Evolutionary conservation across 2,888 invertebrate species (phyloP).

Genomic region (Eupithecia subumbrata): DNA sequence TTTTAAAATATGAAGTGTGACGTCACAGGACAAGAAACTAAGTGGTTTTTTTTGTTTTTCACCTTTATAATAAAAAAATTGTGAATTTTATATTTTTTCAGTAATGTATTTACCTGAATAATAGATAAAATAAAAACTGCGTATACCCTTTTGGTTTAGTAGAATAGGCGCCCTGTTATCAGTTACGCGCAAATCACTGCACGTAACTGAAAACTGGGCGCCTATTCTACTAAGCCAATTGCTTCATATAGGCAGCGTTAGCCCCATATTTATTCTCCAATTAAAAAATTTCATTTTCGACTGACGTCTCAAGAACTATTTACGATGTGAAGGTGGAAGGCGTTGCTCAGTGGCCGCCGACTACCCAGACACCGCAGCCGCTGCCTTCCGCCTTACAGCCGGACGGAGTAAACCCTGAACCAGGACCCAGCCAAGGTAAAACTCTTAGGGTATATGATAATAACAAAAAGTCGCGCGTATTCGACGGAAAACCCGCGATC

Average conservation of each 20-base stretch:
- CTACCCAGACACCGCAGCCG: slow-evolving; percentile 28
- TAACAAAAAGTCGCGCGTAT: neutral
- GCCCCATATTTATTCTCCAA: neutral
- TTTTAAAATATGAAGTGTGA: no score
- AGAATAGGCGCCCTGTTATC: neutral
- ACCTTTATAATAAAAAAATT: no score
- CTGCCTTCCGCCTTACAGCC: slow-evolving; percentile 43
- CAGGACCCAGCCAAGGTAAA: slow-evolving; percentile 41
- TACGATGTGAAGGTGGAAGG: slow-evolving; percentile 1
- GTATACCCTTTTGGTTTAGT: neutral
- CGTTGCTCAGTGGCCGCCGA: neutral
- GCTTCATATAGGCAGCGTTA: neutral
- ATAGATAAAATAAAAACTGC: no score
- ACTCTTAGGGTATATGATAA: neutral
- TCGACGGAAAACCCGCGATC: neutral
- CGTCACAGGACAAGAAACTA: no score
- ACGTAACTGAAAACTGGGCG: no score
- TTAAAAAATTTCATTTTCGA: neutral
- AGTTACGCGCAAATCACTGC: no score
- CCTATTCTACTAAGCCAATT: no score
- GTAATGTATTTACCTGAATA: no score
- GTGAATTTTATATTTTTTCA: no score
- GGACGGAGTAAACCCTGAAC: slow-evolving; percentile 50
- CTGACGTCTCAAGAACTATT: neutral
- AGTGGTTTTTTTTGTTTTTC: no score